Evolutionary conservation across 2,113 vertebrate genomes (phyloP).

Genomic region (Gracilinanus agilis): DNA sequence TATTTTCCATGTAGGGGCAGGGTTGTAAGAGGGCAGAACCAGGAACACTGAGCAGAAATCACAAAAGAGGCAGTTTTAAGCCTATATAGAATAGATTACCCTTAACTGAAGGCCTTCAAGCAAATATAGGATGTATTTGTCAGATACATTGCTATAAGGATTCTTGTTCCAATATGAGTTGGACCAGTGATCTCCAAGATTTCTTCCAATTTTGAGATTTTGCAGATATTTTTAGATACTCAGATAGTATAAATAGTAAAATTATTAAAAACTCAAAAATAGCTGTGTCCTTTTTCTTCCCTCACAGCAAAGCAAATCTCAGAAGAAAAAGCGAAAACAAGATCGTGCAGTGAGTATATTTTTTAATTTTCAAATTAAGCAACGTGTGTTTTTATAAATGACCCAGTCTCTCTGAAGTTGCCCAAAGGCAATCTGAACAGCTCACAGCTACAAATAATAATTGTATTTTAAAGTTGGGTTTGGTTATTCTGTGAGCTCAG

Average conservation of each 20-base stretch:
- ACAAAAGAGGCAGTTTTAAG: too few relatives aligned
- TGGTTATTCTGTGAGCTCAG: background rate
- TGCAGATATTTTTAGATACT: background rate
- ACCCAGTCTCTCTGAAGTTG: background rate
- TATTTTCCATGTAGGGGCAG: too few relatives aligned
- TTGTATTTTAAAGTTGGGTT: background rate
- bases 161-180: background rate
- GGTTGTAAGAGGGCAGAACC: too few relatives aligned
- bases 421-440: background rate
- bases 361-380: background rate
- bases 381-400: background rate
- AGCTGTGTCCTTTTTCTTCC: slow-evolving; percentile 39
- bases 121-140: background rate
- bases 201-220: background rate
- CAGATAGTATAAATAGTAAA: background rate
- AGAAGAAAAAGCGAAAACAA: slow-evolving; percentile 96
- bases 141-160: background rate
- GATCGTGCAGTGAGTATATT: slow-evolving; percentile 91
- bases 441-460: background rate
- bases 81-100: too few relatives aligned
- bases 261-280: background rate
- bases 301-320: slow-evolving; percentile 91
- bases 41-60: too few relatives aligned
- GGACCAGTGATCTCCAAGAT: background rate
- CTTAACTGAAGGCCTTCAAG: background rate